phyloP scores from a whole-genome alignment of 2,888 invertebrate species.

The Ctena decussata region DNA sequence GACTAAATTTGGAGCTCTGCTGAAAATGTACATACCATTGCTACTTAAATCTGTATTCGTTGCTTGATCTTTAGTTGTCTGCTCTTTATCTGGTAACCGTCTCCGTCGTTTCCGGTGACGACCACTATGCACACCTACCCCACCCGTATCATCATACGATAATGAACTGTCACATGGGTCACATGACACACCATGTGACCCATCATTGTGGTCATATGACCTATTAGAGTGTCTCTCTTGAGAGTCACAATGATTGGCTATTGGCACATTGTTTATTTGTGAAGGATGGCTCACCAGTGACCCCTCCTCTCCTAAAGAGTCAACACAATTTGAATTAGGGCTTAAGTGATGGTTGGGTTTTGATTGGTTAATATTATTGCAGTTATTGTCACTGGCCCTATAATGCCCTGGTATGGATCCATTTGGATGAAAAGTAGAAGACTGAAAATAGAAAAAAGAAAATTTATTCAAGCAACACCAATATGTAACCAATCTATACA shows the following conservation, averaged over 20 bases:
- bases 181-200: slow-evolving; percentile 49
- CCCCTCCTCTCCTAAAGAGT: slow-evolving; percentile 67
- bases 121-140: slow-evolving; percentile 64
- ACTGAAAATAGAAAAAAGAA: slow-evolving; percentile 47
- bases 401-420: slow-evolving; percentile 71
- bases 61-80: slow-evolving; percentile 80
- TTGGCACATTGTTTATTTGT: slow-evolving; percentile 67
- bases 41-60: slow-evolving; percentile 84
- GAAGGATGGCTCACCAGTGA: slow-evolving; percentile 65
- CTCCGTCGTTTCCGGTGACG: slow-evolving; percentile 76
- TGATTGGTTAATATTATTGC: slow-evolving; percentile 77
- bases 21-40: slow-evolving; percentile 76
- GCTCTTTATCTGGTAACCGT: slow-evolving; percentile 70
- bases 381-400: slow-evolving; percentile 78
- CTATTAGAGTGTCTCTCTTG: slow-evolving; percentile 66
- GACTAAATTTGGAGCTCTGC: no score
- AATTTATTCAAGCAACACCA: no score
- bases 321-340: slow-evolving; percentile 48
- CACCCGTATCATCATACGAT: slow-evolving; percentile 70
- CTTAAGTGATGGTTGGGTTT: slow-evolving; percentile 33
- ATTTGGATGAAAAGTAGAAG: slow-evolving; percentile 70
- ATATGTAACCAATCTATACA: no score
- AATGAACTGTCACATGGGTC: slow-evolving; percentile 73
- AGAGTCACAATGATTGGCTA: slow-evolving; percentile 70
- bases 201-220: slow-evolving; percentile 61